phyloP scores from a whole-genome alignment of 2,888 invertebrate species.

The Cantharis lateralis region DNA sequence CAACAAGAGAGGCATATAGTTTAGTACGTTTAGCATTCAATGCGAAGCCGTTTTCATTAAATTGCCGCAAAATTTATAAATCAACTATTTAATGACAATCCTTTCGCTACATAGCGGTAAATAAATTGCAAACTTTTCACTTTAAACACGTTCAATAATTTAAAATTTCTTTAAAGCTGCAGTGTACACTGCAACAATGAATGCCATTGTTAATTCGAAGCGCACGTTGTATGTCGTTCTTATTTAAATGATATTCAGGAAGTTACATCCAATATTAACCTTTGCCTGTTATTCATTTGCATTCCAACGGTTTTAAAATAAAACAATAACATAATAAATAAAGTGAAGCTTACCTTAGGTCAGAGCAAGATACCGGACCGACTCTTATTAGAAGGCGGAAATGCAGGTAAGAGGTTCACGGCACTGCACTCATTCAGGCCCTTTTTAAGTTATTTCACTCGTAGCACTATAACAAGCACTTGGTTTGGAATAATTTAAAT shows the following conservation, averaged over 20 bases:
- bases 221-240: slow-evolving; percentile 20
- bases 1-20: not conserved
- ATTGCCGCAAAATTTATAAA: not conserved
- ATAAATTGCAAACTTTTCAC: not conserved
- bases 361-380: slow-evolving; percentile 34
- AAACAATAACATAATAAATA: slow-evolving; percentile 25
- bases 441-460: slow-evolving; percentile 25
- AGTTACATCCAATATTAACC: slow-evolving; percentile 23
- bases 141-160: not conserved
- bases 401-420: slow-evolving; percentile 32
- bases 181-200: slow-evolving; percentile 6
- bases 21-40: not conserved
- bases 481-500: slow-evolving; percentile 13
- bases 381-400: slow-evolving; percentile 36
- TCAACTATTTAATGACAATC: not conserved
- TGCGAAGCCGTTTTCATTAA: not conserved
- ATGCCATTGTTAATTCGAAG: slow-evolving; percentile 8
- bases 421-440: slow-evolving; percentile 20
- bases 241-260: slow-evolving; percentile 27
- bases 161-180: not conserved
- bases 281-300: slow-evolving; percentile 20
- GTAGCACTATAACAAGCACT: slow-evolving; percentile 32
- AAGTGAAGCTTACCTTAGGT: slow-evolving; percentile 38
- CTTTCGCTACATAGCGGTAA: not conserved
- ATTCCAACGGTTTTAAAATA: slow-evolving; percentile 26